These are phyloP conservation scores for Drosophila borborema DNA, from an alignment of 2,888 invertebrate genomes.

Conservation along the genomic window DNA sequence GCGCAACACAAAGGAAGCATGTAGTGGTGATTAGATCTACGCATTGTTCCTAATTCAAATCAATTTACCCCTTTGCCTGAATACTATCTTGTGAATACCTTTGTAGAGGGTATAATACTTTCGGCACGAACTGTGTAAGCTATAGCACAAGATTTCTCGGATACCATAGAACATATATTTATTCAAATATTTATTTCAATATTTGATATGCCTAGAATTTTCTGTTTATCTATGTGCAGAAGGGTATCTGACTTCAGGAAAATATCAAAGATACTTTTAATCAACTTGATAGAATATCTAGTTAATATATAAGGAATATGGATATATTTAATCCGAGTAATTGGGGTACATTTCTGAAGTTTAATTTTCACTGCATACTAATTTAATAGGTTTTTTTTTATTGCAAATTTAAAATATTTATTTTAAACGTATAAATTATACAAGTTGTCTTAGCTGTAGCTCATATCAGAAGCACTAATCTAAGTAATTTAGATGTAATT, in stretches of 20 bases:
- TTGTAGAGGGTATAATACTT: neutral
- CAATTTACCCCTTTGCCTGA: slow-evolving; percentile 10
- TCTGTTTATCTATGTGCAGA: no score
- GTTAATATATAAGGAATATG: no score
- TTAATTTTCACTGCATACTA: no score
- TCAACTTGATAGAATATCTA: no score
- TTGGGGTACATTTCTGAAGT: no score
- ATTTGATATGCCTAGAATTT: neutral
- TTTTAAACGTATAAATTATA: neutral
- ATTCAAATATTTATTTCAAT: no score
- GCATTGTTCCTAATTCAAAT: slow-evolving; percentile 47
- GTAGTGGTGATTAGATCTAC: slow-evolving; percentile 52
- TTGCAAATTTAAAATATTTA: no score
- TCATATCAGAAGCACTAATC: neutral
- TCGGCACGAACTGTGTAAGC: neutral
- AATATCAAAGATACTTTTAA: neutral
- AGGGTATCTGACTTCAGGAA: no score
- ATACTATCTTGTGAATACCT: neutral
- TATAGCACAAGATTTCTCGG: neutral
- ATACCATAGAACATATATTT: neutral
- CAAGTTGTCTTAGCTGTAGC: neutral
- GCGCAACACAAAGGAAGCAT: slow-evolving; percentile 30
- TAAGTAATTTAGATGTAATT: neutral
- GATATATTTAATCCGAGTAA: no score
- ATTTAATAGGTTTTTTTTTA: no score